These are phyloP conservation scores for Mesorhabditis spiculigera DNA, from an alignment of 2,888 invertebrate species.

Conservation along the genomic window DNA sequence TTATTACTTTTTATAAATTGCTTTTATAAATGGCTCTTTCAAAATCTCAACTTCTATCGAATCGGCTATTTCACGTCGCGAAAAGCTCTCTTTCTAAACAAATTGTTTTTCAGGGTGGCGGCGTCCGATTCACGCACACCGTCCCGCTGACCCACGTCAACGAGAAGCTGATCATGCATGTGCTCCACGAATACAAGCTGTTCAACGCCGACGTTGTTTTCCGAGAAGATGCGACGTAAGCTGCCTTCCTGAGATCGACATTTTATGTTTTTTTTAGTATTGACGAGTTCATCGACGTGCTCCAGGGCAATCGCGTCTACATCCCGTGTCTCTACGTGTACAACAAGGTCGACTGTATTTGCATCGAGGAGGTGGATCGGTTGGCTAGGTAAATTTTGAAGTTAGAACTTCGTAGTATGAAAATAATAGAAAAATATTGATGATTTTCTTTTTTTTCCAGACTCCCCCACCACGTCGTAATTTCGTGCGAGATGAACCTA, in stretches of 20 bases:
- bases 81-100: background rate
- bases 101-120: conserved; percentile 66
- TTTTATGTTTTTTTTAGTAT: no score
- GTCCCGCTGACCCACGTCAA: conserved; percentile 85
- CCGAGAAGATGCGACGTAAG: conserved; percentile 86
- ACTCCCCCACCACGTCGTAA: conserved; percentile 59
- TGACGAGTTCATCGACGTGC: conserved; percentile 96
- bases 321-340: conserved; percentile 94
- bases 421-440: no score
- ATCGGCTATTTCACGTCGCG: no score
- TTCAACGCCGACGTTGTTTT: conserved; percentile 75
- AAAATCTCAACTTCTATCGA: no score
- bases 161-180: conserved; percentile 95
- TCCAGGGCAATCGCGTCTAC: conserved; percentile 68
- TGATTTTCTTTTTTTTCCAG: conserved; percentile 13
- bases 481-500: conserved; percentile 95
- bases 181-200: conserved; percentile 91
- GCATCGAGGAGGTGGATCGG: conserved; percentile 72
- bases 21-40: no score
- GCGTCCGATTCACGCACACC: conserved; percentile 92
- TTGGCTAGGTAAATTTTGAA: conserved; percentile 69
- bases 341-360: conserved; percentile 99
- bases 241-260: no score
- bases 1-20: no score
- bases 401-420: background rate